Evolutionary conservation across 2,113 vertebrate genomes (phyloP).

Genomic region (Syngnathus floridae): DNA sequence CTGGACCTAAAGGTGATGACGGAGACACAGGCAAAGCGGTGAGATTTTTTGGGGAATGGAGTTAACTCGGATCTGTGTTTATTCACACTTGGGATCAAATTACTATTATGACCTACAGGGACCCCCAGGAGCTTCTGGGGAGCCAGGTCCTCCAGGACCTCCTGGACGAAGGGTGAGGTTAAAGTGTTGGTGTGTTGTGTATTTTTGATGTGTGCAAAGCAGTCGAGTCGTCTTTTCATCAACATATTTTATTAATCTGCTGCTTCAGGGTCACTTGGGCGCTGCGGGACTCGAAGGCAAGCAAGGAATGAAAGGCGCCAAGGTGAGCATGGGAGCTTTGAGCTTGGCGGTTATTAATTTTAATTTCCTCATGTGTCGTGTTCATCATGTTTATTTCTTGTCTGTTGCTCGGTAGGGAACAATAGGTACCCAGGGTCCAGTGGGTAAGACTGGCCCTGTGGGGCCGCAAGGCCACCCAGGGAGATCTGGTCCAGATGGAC

Average conservation of each 20-base stretch:
- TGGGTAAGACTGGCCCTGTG: constrained; percentile 76
- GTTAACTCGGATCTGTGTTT: neutral
- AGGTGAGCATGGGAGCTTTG: constrained; percentile 64
- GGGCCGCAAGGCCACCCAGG: constrained; percentile 82
- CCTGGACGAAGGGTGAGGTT: constrained; percentile 81
- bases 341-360: neutral
- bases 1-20: constrained; percentile 79
- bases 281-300: constrained; percentile 77
- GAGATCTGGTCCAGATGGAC: constrained; percentile 76
- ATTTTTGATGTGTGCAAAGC: neutral
- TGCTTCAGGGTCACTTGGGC: constrained; percentile 74
- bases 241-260: constrained; percentile 6
- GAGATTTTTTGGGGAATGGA: constrained; percentile 36
- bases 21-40: constrained; percentile 82
- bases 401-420: constrained; percentile 68
- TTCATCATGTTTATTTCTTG: neutral
- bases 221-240: neutral
- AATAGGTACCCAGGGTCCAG: constrained; percentile 69
- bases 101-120: constrained; percentile 66
- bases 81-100: neutral
- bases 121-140: constrained; percentile 80
- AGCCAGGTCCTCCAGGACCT: constrained; percentile 79
- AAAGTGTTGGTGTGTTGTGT: neutral
- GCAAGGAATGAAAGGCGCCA: constrained; percentile 81
- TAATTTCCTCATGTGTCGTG: neutral